Conservation (phyloP, 2,113 vertebrate genomes). For the Girardinichthys multiradiatus region DNA sequence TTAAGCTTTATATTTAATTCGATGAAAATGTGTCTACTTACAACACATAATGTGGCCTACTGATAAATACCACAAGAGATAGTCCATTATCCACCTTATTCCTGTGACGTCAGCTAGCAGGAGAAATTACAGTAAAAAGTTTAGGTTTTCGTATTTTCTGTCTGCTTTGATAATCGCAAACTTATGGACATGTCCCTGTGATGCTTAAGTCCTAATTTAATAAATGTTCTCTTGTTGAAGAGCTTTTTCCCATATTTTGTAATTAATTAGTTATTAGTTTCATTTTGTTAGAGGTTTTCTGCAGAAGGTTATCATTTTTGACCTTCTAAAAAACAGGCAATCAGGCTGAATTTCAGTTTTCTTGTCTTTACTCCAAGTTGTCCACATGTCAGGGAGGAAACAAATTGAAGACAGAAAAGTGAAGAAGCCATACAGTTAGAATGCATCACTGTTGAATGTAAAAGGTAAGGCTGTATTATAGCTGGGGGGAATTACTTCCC, state of each 20-base stretch:
- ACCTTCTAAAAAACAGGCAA: constrained; percentile 14
- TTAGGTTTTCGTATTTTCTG: neutral
- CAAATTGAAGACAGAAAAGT: constrained; percentile 45
- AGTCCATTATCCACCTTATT: neutral
- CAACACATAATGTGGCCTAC: too few species aligned
- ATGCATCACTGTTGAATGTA: constrained; percentile 55
- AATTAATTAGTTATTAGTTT: neutral
- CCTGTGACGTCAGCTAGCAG: neutral
- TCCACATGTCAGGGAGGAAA: constrained; percentile 31
- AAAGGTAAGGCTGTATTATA: constrained; percentile 38
- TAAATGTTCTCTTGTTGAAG: neutral
- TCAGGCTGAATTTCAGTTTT: constrained; percentile 6
- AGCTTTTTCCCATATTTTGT: too few species aligned
- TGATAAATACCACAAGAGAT: neutral
- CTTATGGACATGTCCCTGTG: too few species aligned
- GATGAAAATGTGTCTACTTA: neutral
- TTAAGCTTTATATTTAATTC: neutral
- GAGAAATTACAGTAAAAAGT: neutral
- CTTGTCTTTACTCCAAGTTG: neutral
- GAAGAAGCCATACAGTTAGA: constrained; percentile 39
- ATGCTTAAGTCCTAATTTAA: neutral
- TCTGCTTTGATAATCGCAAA: neutral
- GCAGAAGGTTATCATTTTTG: neutral
- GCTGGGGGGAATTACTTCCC: constrained; percentile 56
- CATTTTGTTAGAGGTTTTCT: neutral